Percentiles rank a stretch among this genome's conserved stretches.
phyloP scores from a whole-genome alignment of 2,113 vertebrate species.

The Astur gentilis region DNA sequence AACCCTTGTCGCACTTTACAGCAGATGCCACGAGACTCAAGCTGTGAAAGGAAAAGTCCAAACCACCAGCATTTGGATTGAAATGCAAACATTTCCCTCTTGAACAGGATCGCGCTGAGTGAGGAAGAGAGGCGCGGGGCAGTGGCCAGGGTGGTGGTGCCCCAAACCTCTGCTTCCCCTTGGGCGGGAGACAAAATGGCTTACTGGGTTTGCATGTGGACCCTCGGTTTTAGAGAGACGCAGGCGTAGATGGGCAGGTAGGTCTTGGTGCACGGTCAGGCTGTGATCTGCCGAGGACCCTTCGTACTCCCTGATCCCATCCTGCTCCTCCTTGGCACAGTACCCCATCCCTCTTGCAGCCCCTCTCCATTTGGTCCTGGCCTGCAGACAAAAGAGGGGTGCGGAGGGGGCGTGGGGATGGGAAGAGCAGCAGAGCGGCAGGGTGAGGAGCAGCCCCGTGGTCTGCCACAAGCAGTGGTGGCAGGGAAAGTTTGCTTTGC shows the following conservation, averaged over 20 bases:
- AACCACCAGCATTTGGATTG: background rate
- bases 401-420: fast-evolving
- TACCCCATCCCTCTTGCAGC: background rate
- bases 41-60: background rate
- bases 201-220: fast-evolving
- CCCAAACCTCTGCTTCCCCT: background rate
- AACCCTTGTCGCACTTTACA: background rate
- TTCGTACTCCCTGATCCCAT: fast-evolving
- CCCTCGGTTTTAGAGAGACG: fast-evolving
- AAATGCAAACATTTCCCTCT: background rate
- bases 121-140: fast-evolving
- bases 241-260: fast-evolving
- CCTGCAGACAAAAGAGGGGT: background rate
- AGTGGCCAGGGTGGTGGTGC: background rate
- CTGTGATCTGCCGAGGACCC: background rate
- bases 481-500: background rate
- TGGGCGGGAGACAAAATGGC: background rate
- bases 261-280: fast-evolving
- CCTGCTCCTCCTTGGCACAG: background rate
- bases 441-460: background rate
- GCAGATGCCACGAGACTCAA: background rate
- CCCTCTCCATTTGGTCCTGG: background rate
- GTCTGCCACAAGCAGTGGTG: fast-evolving
- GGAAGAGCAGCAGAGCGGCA: background rate
- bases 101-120: fast-evolving